Base-by-base conservation (phyloP, 1,140 invertebrate genomes). In the Brachionus rubens region DNA sequence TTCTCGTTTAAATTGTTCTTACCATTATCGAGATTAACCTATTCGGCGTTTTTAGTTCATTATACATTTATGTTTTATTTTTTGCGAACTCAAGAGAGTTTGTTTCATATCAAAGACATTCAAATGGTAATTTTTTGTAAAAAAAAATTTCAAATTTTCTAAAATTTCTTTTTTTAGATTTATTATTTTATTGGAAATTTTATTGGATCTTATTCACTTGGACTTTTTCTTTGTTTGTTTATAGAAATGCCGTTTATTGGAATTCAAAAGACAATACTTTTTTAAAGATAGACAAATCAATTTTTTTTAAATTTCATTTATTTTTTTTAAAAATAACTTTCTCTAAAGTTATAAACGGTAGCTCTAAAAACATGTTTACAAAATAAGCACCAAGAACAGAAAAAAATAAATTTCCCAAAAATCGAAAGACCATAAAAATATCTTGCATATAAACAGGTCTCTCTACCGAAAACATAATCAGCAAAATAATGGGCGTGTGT, bases 401-500 rank as follows among this genome's bases (percentile, higher is more conserved):
- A 40, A 50, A 48, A 4, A 16, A 14, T n/a, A 50, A n/a, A 54
- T 50, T 50, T 19, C 43, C 68, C 9, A 72, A n/a, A 72, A 65
- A 65, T 14, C 36, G n/a, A 65, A 43, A 12, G 33, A 72, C 68
- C 43, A 72, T 72, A 9, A 24, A 10, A 3, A 28, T 36, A 54
- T 72, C 46, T 41, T 72, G 28, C 9, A 36, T 16, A 26, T 30
- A 41, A 10, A 72, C 12, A 24, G 68, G 68, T 6, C 21, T 21
- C 24, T 50, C 46, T 26, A 14, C 28, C 14, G 68, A 41, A 50
- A n/a, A 16, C 12, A 40, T 50, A 30, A 40, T 16, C 12, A 28
- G 28, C 19, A 33, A 4, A 14, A 72, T n/a, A 3, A 72, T 24
- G 24, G 10, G 10, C 3, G 28, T 80, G 85, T 96, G 93, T 9